These are phyloP conservation scores for Cladopsammia gracilis DNA, from an alignment of 64 coral and sea anemone species.

Conservation along the genomic window DNA sequence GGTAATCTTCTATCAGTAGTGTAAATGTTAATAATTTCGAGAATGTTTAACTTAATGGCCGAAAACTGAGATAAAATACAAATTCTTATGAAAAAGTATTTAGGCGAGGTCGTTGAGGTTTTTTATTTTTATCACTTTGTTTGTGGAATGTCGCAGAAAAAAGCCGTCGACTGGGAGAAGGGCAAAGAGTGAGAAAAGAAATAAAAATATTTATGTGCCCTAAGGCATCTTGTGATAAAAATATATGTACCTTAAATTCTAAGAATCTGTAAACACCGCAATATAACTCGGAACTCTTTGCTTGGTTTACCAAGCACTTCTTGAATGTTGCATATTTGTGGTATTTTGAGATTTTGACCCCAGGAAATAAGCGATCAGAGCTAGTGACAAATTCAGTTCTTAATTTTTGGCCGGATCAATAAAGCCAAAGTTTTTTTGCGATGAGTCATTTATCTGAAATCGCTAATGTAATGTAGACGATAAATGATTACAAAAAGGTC, in stretches of 20 bases:
- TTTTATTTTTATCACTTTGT: not conserved
- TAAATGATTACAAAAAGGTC: not conserved
- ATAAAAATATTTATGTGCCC: no score
- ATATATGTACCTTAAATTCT: no score
- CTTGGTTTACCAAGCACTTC: not conserved
- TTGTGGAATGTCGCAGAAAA: not conserved
- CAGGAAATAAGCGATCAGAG: not conserved
- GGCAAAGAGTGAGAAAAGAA: no score
- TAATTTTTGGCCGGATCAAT: constrained; percentile 2
- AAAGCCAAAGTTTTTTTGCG: not conserved
- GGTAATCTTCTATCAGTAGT: not conserved
- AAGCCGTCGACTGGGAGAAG: no score
- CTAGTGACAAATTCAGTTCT: not conserved
- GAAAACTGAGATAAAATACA: not conserved
- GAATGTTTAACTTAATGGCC: not conserved
- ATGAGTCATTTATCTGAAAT: not conserved
- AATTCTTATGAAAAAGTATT: not conserved
- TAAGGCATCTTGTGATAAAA: no score
- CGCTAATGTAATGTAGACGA: not conserved
- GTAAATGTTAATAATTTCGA: not conserved
- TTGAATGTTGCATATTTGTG: constrained; percentile 8
- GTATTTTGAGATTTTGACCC: not conserved
- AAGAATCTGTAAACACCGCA: no score
- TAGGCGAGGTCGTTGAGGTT: not conserved
- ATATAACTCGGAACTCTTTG: no score